These are phyloP conservation scores for Tolypeutes matacus DNA, from an alignment of 2,797 vertebrate species.

Conservation along the genomic window DNA sequence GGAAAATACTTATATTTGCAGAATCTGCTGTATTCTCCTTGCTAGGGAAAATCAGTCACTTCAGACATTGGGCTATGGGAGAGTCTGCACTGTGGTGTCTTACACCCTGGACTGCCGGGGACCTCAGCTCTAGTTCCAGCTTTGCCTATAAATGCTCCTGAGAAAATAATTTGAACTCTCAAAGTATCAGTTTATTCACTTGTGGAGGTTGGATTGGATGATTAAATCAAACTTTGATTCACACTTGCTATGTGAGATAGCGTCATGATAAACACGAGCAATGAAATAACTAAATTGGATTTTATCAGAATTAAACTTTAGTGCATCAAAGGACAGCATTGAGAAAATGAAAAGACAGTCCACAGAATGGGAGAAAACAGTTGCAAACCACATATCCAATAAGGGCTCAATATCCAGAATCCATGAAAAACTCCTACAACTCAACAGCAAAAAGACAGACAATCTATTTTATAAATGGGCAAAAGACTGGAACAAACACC, in stretches of 20 bases:
- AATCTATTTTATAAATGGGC: no score
- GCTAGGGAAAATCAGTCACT: background rate
- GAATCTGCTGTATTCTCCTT: background rate
- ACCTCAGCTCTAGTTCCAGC: background rate
- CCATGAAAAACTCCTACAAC: no score
- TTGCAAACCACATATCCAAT: no score
- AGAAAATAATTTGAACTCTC: background rate
- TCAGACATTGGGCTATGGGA: background rate
- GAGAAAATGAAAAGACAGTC: no score
- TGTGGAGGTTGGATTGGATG: background rate
- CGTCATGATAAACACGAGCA: background rate
- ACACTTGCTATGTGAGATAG: background rate
- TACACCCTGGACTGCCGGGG: background rate
- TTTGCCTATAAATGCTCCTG: background rate
- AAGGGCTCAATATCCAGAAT: no score
- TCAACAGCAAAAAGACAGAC: no score
- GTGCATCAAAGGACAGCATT: no score
- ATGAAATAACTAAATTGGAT: no score
- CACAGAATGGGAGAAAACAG: no score
- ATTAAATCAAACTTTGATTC: conserved; percentile 7
- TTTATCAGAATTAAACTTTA: no score
- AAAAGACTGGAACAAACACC: no score
- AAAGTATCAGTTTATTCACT: background rate
- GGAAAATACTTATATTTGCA: conserved; percentile 2
- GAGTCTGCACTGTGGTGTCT: background rate